Percentiles rank a stretch among this genome's conserved stretches.
Evolutionary conservation across 2,888 invertebrate genomes (phyloP).

Genomic region (Melipona bicolor): DNA sequence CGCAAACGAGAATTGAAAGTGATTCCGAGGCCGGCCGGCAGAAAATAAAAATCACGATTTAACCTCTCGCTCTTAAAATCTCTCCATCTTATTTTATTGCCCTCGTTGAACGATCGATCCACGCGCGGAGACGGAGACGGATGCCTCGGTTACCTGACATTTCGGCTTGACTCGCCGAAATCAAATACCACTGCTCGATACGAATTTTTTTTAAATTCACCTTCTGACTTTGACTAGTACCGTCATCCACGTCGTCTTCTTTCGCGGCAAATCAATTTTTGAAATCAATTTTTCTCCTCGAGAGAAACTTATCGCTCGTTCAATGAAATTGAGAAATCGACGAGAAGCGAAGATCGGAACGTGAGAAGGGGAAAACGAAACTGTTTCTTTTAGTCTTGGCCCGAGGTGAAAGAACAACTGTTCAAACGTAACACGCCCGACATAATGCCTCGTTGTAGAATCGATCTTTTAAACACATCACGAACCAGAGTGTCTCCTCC

Average conservation of each 20-base stretch:
- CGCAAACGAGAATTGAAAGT: slow-evolving; percentile 9
- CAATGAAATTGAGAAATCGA: too few relatives aligned
- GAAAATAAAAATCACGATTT: slow-evolving; percentile 4
- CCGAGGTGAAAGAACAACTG: slow-evolving; percentile 19
- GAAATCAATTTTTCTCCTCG: too few relatives aligned
- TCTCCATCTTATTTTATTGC: not conserved
- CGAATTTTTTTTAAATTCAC: too few relatives aligned
- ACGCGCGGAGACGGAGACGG: not conserved
- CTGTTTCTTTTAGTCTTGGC: not conserved
- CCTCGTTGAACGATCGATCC: not conserved
- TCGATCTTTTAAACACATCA: slow-evolving; percentile 52
- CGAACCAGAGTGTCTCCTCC: not conserved
- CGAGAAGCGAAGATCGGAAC: too few relatives aligned
- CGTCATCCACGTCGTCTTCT: too few relatives aligned
- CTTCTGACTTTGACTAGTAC: too few relatives aligned
- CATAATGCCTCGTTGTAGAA: slow-evolving; percentile 55
- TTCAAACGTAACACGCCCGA: slow-evolving; percentile 38
- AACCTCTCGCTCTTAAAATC: not conserved
- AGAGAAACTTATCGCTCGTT: too few relatives aligned
- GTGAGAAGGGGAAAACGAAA: not conserved
- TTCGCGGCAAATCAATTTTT: too few relatives aligned
- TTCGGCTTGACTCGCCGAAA: not conserved
- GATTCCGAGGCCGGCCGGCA: not conserved
- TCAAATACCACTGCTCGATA: not conserved
- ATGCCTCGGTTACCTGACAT: not conserved